These are phyloP conservation scores for Margaritifera margaritifera DNA, from an alignment of 2,888 invertebrate species.

Conservation along the genomic window DNA sequence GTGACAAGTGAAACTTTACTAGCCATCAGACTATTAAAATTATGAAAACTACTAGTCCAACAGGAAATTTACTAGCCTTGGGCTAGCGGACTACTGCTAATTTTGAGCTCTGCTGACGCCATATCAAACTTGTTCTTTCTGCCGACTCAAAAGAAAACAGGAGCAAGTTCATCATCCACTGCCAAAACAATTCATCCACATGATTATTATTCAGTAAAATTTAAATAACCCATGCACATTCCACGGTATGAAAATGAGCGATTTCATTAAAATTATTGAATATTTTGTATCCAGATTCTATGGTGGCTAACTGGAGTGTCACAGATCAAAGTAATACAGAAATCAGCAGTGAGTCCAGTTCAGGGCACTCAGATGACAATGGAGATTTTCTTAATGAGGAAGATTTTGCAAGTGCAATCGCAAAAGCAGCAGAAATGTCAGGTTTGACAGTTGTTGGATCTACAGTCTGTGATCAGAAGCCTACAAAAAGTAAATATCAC, in stretches of 20 bases:
- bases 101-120: no score
- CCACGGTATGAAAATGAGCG: neutral
- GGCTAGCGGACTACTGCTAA: no score
- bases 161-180: no score
- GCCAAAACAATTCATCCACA: no score
- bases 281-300: conserved; percentile 23
- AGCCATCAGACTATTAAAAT: no score
- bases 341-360: conserved; percentile 68
- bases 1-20: no score
- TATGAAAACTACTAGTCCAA: no score
- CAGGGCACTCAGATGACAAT: conserved; percentile 46
- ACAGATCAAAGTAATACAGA: conserved; percentile 64
- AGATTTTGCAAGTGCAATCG: conserved; percentile 73
- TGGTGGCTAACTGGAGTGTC: conserved; percentile 53
- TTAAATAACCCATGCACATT: no score
- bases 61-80: no score
- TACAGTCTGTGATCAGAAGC: conserved; percentile 60
- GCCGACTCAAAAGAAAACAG: no score
- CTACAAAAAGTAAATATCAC: conserved; percentile 36
- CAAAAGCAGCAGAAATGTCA: conserved; percentile 72
- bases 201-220: no score
- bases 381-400: conserved; percentile 72
- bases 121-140: no score
- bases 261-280: neutral
- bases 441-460: conserved; percentile 72